A percentile compares a stretch with the other conserved stretches of the same genome.
Evolutionary conservation across 2,797 vertebrate genomes (phyloP).

Genomic region (Anas bahamensis): DNA sequence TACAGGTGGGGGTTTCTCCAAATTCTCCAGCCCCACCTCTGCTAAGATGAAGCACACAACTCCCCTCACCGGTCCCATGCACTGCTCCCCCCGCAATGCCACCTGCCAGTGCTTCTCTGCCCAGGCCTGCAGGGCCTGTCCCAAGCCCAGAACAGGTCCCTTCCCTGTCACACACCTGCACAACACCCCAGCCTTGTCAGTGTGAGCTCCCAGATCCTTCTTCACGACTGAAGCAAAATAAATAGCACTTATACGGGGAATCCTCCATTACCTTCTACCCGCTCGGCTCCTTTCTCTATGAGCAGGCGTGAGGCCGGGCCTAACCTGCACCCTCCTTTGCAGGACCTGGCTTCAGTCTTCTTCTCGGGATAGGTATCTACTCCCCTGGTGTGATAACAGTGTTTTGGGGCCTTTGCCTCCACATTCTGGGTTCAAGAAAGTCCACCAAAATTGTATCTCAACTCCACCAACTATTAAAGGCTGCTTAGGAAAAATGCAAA

Average conservation of each 20-base stretch:
- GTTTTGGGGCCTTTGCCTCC: not conserved
- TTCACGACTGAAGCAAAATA: rapidly evolving
- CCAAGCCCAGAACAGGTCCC: not conserved
- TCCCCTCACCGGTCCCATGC: rapidly evolving
- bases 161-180: not conserved
- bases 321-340: not conserved
- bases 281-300: not conserved
- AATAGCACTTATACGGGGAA: not conserved
- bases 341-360: not conserved
- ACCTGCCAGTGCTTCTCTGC: not conserved
- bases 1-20: not conserved
- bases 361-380: not conserved
- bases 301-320: no score
- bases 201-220: not conserved
- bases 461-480: not conserved
- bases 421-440: not conserved
- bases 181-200: not conserved
- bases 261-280: not conserved
- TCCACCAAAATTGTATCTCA: not conserved
- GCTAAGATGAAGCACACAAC: not conserved
- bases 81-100: no score
- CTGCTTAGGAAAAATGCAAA: not conserved
- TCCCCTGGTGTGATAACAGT: not conserved
- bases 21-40: not conserved
- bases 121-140: not conserved